Evolutionary conservation across 2,797 vertebrate species (phyloP), one percentile per base, ranked within the genome.

Genomic region (Phoebastria nigripes): DNA sequence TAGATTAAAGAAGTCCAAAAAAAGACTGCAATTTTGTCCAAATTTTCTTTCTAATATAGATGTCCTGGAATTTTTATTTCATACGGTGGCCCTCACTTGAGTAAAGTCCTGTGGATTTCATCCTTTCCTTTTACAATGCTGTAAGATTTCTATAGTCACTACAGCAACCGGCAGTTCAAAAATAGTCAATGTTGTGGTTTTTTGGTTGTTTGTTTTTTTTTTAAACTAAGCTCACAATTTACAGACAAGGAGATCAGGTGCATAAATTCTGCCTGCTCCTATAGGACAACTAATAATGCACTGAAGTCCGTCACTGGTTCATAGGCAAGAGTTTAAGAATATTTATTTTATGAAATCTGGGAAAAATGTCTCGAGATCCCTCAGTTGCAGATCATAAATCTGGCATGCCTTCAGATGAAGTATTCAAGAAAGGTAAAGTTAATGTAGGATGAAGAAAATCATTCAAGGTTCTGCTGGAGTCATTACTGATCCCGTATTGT

Each of bases 401-500:
- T 69, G 42, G 18, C 42, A 58, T 58, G 21, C 17, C 15, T 72
- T 59, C 5, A 80, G 22, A 49, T 44, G 31, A 65, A 41, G 11
- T 58, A 25, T 49, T 87, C 41, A 76, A 66, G 69, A 33, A 74
- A 76, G 13, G 7, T 39, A 19, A 82, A 71, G 26, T 54, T 70
- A 65, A 67, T n/a, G 31, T 20, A 52, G 52, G 31, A 35, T 90
- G n/a, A 89, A 67, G 8, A 56, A 76, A 84, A 87, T 11, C 10
- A 25, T 52, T 67, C 12, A 56, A 24, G 14, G 4, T 55, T 72
- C 54, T 88, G 15, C 12, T 61, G 22, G 31, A 72, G 20, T 56
- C 1, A 1, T 54, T 63, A 49, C 15, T 5, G 3, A 29, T 59
- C 4, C 4, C 0, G 0, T 74, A 10, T 19, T 76, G 15, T 18